Conservation (phyloP, 2,113 vertebrate genomes). For the Eubucco bourcierii region DNA sequence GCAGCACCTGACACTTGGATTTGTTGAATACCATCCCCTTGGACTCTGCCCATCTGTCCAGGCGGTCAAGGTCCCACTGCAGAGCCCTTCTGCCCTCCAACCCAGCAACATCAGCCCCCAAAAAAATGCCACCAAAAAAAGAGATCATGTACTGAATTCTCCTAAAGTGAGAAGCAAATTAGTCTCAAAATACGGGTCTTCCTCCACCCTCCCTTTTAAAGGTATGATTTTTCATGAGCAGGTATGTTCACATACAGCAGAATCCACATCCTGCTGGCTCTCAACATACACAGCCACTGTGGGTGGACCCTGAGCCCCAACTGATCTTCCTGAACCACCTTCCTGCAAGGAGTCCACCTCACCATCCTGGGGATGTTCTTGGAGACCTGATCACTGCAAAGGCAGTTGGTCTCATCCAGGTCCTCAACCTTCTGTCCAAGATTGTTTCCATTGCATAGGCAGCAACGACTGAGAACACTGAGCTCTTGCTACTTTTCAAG, state of each 20-base stretch:
- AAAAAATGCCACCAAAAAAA: not conserved
- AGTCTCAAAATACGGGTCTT: not conserved
- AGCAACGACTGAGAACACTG: accelerated
- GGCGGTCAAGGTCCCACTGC: no score
- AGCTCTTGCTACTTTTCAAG: not conserved
- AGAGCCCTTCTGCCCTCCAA: no score
- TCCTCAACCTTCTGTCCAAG: not conserved
- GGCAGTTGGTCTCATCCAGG: not conserved
- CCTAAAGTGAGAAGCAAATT: not conserved
- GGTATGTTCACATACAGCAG: not conserved
- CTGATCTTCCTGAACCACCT: not conserved
- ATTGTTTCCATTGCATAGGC: not conserved
- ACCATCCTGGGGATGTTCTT: accelerated
- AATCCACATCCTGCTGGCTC: not conserved
- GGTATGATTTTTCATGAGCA: not conserved
- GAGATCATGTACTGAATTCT: not conserved
- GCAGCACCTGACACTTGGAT: no score
- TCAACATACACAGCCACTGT: accelerated
- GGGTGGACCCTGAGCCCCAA: accelerated
- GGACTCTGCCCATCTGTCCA: no score
- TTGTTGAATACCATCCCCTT: no score
- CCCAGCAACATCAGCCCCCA: no score
- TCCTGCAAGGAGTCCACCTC: not conserved
- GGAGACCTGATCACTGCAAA: accelerated
- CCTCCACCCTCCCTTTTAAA: not conserved